Evolutionary conservation across 2,113 vertebrate genomes (phyloP).

Genomic region (Oncorhynchus clarkii): DNA sequence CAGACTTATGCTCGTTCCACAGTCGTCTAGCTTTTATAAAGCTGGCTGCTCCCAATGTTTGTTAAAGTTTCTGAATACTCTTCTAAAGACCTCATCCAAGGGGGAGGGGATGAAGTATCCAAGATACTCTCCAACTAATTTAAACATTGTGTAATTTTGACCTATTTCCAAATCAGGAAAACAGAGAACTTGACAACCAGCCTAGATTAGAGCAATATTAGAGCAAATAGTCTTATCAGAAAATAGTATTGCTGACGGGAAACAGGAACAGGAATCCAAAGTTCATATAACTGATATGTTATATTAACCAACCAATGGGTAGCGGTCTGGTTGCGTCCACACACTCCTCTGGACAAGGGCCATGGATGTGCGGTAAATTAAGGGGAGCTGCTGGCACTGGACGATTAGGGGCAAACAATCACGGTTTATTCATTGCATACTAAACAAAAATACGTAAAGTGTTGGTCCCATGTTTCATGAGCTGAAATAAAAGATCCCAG

Average conservation of each 20-base stretch:
- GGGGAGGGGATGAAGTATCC: background rate
- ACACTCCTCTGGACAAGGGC: background rate
- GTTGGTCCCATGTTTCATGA: too few relatives aligned
- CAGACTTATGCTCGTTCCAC: background rate
- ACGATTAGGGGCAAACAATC: background rate
- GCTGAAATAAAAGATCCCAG: too few relatives aligned
- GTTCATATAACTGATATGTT: too few relatives aligned
- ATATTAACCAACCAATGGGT: too few relatives aligned
- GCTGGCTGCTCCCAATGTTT: background rate
- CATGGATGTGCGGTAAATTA: background rate
- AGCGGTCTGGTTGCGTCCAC: background rate
- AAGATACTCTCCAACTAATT: too few relatives aligned
- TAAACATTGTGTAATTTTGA: background rate
- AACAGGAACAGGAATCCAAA: background rate
- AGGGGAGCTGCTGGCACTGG: background rate
- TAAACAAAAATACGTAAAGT: too few relatives aligned
- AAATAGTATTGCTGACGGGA: background rate
- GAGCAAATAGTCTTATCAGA: background rate
- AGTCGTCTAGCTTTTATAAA: background rate
- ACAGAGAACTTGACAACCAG: background rate
- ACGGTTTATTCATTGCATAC: background rate
- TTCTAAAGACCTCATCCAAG: background rate
- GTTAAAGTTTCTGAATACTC: too few relatives aligned
- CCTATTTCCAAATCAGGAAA: background rate
- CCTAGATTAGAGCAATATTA: background rate